Evolutionary conservation across 2,113 vertebrate genomes (phyloP).

Genomic region (Conger conger): DNA sequence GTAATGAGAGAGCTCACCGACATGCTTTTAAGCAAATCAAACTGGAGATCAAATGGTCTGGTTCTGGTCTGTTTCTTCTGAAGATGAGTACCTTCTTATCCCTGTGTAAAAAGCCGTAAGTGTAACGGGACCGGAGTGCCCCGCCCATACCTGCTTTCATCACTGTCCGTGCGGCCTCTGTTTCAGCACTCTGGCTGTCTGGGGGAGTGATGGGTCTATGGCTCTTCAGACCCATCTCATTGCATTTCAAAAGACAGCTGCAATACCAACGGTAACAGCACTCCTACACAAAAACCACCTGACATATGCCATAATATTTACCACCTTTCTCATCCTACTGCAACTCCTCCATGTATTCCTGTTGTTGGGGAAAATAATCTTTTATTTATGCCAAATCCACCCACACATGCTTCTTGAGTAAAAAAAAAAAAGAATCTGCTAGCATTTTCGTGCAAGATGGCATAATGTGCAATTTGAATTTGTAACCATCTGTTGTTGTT

Average conservation of each 20-base stretch:
- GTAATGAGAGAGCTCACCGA: not conserved
- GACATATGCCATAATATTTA: slow-evolving; percentile 70
- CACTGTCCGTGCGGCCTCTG: slow-evolving; percentile 52
- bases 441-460: slow-evolving; percentile 35
- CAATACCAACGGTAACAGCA: slow-evolving; percentile 62
- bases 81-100: slow-evolving; percentile 62
- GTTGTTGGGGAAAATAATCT: slow-evolving; percentile 65
- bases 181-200: slow-evolving; percentile 64
- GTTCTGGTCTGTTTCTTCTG: slow-evolving; percentile 53
- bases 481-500: slow-evolving; percentile 22
- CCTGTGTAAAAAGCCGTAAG: slow-evolving; percentile 67
- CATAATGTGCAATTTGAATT: slow-evolving; percentile 16
- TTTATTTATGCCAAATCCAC: slow-evolving; percentile 68
- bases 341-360: slow-evolving; percentile 58
- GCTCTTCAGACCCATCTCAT: slow-evolving; percentile 71
- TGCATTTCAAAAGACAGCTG: slow-evolving; percentile 78
- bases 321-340: slow-evolving; percentile 51
- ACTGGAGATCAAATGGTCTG: slow-evolving; percentile 72
- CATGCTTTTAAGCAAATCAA: slow-evolving; percentile 52
- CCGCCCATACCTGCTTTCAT: slow-evolving; percentile 65
- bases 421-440: slow-evolving; percentile 34
- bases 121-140: slow-evolving; percentile 60
- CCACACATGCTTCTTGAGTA: slow-evolving; percentile 58
- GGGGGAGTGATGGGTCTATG: slow-evolving; percentile 69
- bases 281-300: slow-evolving; percentile 66